Conservation (phyloP, 2,797 vertebrate species). For the Notolepis coatsorum region DNA sequence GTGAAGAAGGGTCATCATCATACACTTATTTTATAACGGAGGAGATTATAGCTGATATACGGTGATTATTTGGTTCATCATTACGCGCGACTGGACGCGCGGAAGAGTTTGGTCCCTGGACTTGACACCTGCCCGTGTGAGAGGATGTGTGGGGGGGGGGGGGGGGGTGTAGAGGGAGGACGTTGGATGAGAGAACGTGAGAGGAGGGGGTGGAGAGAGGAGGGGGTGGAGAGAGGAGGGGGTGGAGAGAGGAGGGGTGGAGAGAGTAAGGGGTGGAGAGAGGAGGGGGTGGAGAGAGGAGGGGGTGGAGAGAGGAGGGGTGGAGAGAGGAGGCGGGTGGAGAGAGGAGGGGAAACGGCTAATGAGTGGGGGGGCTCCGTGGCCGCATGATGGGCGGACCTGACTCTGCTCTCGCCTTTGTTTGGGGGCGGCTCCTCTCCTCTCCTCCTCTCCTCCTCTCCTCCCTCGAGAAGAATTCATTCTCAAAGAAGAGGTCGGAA, state of each 20-base stretch:
- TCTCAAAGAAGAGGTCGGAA: too few species aligned
- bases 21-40: too few species aligned
- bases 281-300: conserved; percentile 10
- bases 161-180: too few species aligned
- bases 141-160: too few species aligned
- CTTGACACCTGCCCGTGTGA: too few species aligned
- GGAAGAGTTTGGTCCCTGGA: too few species aligned
- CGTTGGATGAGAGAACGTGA: neutral
- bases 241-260: neutral
- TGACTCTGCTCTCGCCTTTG: conserved; percentile 65
- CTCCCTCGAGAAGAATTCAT: too few species aligned
- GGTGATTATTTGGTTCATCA: too few species aligned
- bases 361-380: conserved; percentile 51
- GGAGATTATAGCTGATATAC: too few species aligned
- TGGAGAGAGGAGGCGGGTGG: too few species aligned
- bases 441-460: conserved; percentile 73
- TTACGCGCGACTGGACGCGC: too few species aligned
- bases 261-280: neutral
- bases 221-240: neutral
- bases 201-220: neutral
- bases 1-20: too few species aligned
- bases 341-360: conserved; percentile 28
- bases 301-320: conserved; percentile 27
- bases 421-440: conserved; percentile 75
- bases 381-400: conserved; percentile 52